These are phyloP conservation scores for Cosmia trapezina DNA, from an alignment of 2,888 invertebrate genomes.

Conservation along the genomic window DNA sequence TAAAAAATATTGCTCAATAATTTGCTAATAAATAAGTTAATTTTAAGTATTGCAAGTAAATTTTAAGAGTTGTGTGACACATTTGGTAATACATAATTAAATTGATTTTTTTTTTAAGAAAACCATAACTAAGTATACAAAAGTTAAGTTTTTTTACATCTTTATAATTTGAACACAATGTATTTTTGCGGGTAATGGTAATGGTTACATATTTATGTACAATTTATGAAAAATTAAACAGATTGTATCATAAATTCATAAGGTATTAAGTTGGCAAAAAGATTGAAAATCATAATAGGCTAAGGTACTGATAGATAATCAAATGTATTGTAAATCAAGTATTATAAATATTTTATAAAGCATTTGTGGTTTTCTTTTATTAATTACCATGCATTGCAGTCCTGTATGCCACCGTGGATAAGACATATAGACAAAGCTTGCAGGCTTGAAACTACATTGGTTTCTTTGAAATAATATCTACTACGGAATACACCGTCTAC, in stretches of 20 bases:
- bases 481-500: neutral
- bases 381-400: neutral
- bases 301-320: slow-evolving; percentile 8
- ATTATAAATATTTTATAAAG: slow-evolving; percentile 9
- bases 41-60: neutral
- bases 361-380: slow-evolving; percentile 14
- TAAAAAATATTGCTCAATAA: slow-evolving; percentile 38
- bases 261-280: neutral
- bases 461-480: neutral
- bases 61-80: too few relatives aligned
- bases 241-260: too few relatives aligned
- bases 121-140: neutral
- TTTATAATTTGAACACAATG: neutral
- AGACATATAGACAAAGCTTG: neutral
- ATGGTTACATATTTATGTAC: neutral
- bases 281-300: neutral
- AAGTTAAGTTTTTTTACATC: neutral
- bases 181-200: slow-evolving; percentile 43
- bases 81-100: neutral
- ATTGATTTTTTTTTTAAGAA: neutral
- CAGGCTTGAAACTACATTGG: too few relatives aligned
- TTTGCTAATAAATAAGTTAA: neutral
- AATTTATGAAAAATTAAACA: slow-evolving; percentile 6
- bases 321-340: slow-evolving; percentile 8
- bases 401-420: too few relatives aligned